Evolutionary conservation across 1,140 invertebrate species (phyloP).

Genomic region (Diplogasteroides magnus): DNA sequence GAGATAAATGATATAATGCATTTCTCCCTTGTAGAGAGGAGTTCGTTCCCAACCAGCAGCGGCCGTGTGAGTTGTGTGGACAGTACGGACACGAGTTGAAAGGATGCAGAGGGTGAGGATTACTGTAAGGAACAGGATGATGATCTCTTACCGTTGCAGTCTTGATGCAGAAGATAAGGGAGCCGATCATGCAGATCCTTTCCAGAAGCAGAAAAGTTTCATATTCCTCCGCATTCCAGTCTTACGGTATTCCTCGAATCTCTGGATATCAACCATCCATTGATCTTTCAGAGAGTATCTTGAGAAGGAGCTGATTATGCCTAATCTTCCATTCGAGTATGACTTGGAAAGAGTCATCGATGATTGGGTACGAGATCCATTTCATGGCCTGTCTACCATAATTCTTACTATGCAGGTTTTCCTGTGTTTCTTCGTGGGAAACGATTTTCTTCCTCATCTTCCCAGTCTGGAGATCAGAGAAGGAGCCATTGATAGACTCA

Average conservation of each 20-base stretch:
- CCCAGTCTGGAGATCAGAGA: constrained; percentile 97
- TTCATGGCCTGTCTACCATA: neutral
- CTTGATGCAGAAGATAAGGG: constrained; percentile 27
- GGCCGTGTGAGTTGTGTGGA: constrained; percentile 91
- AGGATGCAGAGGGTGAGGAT: constrained; percentile 72
- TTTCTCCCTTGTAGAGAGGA: constrained; percentile 71
- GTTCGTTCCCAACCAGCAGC: constrained; percentile 92
- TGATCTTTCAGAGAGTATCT: constrained; percentile 75
- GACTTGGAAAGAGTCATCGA: constrained; percentile 76
- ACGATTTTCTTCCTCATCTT: constrained; percentile 96
- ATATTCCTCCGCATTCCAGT: constrained; percentile 73
- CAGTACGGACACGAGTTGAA: constrained; percentile 93
- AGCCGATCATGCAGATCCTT: constrained; percentile 45
- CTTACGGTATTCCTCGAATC: no score
- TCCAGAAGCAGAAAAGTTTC: constrained; percentile 55
- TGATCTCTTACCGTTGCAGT: constrained; percentile 4
- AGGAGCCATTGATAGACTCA: constrained; percentile 88
- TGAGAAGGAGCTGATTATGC: constrained; percentile 82
- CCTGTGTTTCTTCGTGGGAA: constrained; percentile 99
- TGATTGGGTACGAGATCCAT: constrained; percentile 87
- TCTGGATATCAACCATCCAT: neutral
- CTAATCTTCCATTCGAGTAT: constrained; percentile 78
- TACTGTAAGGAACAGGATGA: neutral
- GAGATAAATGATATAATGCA: neutral
- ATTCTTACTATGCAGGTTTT: constrained; percentile 75